Evolutionary conservation across 1,140 invertebrate species (phyloP).

Genomic region (Meteorus sp.): DNA sequence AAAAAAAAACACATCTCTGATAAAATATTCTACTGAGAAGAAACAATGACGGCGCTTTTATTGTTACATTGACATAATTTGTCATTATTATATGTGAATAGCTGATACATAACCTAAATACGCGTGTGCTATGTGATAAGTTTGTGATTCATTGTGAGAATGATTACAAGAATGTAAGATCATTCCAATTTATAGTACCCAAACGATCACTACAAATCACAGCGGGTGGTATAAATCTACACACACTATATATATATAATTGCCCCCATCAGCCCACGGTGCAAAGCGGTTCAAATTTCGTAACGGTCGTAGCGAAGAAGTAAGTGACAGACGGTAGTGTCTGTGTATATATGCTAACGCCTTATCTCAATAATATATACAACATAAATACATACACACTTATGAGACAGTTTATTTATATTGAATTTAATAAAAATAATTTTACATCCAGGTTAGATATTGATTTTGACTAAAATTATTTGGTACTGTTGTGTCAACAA

Average conservation of each 20-base stretch:
- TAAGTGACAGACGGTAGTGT: conserved; percentile 16
- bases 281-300: conserved; percentile 27
- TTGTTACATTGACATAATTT: background rate
- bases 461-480: background rate
- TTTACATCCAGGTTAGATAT: no score
- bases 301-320: conserved; percentile 24
- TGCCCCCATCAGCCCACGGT: background rate
- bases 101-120: no score
- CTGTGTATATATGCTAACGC: no score
- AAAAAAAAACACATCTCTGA: background rate
- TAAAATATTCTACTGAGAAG: no score
- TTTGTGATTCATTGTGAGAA: background rate
- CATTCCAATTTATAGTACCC: background rate
- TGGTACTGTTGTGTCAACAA: background rate
- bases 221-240: background rate
- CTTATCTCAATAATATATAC: no score
- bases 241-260: background rate
- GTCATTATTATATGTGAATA: background rate
- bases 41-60: background rate
- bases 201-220: background rate
- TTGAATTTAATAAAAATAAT: background rate
- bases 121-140: background rate
- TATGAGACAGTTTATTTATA: background rate
- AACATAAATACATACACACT: background rate
- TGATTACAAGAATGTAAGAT: background rate